Base-by-base conservation (phyloP, 2,888 invertebrate genomes). In the Galeruca laticollis region DNA sequence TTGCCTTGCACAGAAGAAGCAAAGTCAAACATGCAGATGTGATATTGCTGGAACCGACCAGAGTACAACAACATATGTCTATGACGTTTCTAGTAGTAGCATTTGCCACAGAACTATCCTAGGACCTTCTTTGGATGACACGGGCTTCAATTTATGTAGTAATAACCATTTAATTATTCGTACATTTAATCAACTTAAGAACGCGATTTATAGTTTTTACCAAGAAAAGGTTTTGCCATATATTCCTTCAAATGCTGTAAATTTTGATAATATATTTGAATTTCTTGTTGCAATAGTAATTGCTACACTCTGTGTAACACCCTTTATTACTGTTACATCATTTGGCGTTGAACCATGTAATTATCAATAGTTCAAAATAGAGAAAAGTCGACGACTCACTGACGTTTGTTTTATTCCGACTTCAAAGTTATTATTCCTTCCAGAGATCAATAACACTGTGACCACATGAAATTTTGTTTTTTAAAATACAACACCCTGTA, bases 61-160 rank as follows among this genome's bases (percentile, higher is more conserved):
- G 51, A 59, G 60, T 68, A 54, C 54, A n/a, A 26, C 54, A 31
- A 54, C 54, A 9, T 54, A 31, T 5, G n/a, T 54, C 6, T 54
- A 54, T n/a, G 54, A 54, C 2, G 31, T n/a, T 54, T 15, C 54
- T 18, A 54, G 54, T 10, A 31, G n/a, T n/a, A 54, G 26, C 13
- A n/a, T n/a, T 11, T 54, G 13, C 54, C 13, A 21, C 10, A 54
- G 54, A 52, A 6, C 21, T 26, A 6, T 52, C n/a, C 13, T 52
- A 26, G 52, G 52, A 8, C 52, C 52, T 26, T 26, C 52, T 52
- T 52, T 52, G 52, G 52, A 52, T 26, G 52, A 52, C 21, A 21
- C 9, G 6, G 10, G 21, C 11, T 10, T 52, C 13, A 6, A 11
- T 13, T 11, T 52, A 13, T 52, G 52, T 5, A 26, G n/a, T n/a